Evolutionary conservation across 1,140 invertebrate genomes (phyloP), one percentile per base, ranked within the genome.

Genomic region (Drosophila bocki): DNA sequence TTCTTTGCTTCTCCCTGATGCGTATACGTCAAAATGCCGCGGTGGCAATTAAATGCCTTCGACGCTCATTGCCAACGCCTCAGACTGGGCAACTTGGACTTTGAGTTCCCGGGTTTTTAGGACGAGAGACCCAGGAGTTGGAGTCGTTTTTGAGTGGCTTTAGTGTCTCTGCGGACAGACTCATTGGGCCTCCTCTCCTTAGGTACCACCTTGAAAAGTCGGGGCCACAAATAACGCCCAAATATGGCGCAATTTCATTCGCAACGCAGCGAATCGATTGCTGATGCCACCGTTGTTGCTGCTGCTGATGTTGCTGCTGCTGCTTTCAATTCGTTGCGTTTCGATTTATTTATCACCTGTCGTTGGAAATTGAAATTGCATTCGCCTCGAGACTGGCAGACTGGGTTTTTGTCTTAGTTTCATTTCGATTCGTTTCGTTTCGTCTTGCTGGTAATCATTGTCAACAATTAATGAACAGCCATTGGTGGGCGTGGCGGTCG

Each of bases 331-430:
- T 90, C 84, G 78, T 70, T 83, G 77, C 68, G 78, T 74, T 84
- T 91, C 88, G 88, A 91, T 91, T 91, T 91, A 91, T 91, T 91
- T 91, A 91, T 91, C 88, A 91, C 88, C 88, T 91, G 88, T 91
- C 88, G 88, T 84, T 84, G 78, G 51, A 91, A 91, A 91, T 91
- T 91, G 88, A 91, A 91, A 91, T 91, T 91, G 88, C 88, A 82
- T 91, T 91, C 71, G 64, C 75, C 70, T 76, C 62, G 74, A 47
- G 47, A 39, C 32, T 50, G 51, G 51, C 41, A 32, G 9, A 39
- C 47, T 19, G 37, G n/a, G n/a, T 42, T 74, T 75, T 61, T 59
- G 62, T 54, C 79, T 63, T 63, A 58, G 76, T 69, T 70, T 61
- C 58, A 35, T 44, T 48, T 45, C 53, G 29, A 8, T 64, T 71